These are phyloP conservation scores for Phyllostomus hastatus DNA, from an alignment of 2,113 vertebrate genomes.

Conservation along the genomic window DNA sequence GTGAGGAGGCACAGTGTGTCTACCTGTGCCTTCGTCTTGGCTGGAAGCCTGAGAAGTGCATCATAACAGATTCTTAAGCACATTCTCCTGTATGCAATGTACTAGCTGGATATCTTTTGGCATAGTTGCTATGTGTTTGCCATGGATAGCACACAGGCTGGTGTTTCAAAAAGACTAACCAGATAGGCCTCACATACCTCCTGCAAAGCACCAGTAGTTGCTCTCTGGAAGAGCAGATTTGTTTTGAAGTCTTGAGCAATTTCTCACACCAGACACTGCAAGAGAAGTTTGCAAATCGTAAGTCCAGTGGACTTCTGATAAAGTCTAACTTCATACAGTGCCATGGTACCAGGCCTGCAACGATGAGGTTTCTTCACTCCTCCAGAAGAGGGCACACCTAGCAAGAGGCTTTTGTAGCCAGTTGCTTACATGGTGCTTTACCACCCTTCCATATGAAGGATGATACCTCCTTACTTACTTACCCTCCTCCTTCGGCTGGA, in stretches of 20 bases:
- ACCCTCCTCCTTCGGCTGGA: not conserved
- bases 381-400: not conserved
- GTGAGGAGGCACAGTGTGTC: no score
- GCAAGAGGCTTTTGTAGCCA: not conserved
- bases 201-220: constrained; percentile 89
- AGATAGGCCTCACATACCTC: constrained; percentile 12
- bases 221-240: constrained; percentile 87
- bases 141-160: not conserved
- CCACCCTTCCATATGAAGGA: not conserved
- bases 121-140: not conserved
- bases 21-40: no score
- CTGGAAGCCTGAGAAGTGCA: no score
- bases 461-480: not conserved
- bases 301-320: not conserved
- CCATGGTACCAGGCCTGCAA: not conserved
- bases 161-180: not conserved
- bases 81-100: not conserved
- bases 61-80: not conserved
- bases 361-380: not conserved
- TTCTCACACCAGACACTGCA: not conserved
- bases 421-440: not conserved
- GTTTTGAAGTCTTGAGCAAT: constrained; percentile 70
- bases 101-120: not conserved
- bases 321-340: not conserved
- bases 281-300: not conserved